phyloP scores from a whole-genome alignment of 1,140 invertebrate species.

The Lepeophtheirus salmonis region DNA sequence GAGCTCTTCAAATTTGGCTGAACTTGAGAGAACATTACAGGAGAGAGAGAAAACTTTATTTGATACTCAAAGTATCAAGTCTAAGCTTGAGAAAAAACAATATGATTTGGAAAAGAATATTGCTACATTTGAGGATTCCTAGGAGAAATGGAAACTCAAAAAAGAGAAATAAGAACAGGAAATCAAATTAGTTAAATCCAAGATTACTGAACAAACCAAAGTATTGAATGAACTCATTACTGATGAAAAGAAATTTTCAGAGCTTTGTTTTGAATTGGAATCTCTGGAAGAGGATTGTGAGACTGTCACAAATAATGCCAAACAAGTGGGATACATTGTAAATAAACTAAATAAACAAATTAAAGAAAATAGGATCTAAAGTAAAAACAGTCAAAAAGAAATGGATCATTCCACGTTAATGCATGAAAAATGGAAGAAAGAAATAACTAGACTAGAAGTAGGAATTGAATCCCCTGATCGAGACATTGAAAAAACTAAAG shows the following conservation, averaged over 20 bases:
- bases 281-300: conserved; percentile 33
- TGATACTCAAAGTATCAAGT: no score
- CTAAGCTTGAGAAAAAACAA: no score
- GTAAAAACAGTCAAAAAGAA: conserved; percentile 49
- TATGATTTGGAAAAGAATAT: no score
- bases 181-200: conserved; percentile 33
- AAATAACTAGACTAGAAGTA: conserved; percentile 54
- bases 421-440: conserved; percentile 43
- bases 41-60: no score
- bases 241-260: conserved; percentile 34
- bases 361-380: conserved; percentile 42
- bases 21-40: no score
- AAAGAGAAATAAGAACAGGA: conserved; percentile 36
- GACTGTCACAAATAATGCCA: conserved; percentile 38
- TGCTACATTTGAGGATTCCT: no score
- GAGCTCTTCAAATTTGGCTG: neutral
- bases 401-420: conserved; percentile 42
- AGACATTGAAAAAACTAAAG: conserved; percentile 48
- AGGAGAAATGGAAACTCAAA: no score
- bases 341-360: conserved; percentile 43
- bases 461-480: conserved; percentile 60
- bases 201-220: conserved; percentile 50
- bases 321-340: conserved; percentile 38
- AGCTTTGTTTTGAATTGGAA: conserved; percentile 22
- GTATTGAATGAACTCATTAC: conserved; percentile 42